Conservation (phyloP, 2,888 invertebrate species). For the Diloba caeruleocephala region DNA sequence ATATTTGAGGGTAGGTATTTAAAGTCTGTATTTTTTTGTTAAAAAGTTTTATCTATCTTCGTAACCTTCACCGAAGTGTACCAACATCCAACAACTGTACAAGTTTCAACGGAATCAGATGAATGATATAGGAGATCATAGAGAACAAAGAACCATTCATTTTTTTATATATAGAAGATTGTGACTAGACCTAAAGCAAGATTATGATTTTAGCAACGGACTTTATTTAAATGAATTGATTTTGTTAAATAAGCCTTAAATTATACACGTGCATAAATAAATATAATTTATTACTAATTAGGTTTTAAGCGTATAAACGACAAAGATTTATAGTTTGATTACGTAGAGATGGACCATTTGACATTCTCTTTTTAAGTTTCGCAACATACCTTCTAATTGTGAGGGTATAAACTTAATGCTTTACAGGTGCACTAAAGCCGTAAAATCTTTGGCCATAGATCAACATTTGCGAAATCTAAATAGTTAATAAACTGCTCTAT, state of each 20-base stretch:
- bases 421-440: conserved; percentile 30
- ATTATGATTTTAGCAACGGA: not conserved
- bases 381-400: conserved; percentile 25
- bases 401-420: conserved; percentile 20
- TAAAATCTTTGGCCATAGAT: conserved; percentile 22
- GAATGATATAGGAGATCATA: too few relatives aligned
- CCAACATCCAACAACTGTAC: too few relatives aligned
- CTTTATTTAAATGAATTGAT: conserved; percentile 1
- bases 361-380: conserved; percentile 34
- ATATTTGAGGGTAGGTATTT: too few relatives aligned
- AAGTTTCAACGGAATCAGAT: too few relatives aligned
- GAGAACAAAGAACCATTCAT: too few relatives aligned
- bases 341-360: conserved; percentile 19
- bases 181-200: too few relatives aligned
- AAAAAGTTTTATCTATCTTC: too few relatives aligned
- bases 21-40: too few relatives aligned
- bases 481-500: conserved; percentile 17
- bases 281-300: not conserved
- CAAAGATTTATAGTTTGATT: conserved; percentile 1
- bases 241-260: not conserved
- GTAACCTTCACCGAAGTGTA: too few relatives aligned
- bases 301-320: not conserved
- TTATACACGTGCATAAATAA: not conserved
- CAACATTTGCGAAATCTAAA: conserved; percentile 27
- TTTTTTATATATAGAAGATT: too few relatives aligned